These are phyloP conservation scores for Paraplagusia blochii DNA, from an alignment of 2,113 vertebrate genomes.

Conservation along the genomic window DNA sequence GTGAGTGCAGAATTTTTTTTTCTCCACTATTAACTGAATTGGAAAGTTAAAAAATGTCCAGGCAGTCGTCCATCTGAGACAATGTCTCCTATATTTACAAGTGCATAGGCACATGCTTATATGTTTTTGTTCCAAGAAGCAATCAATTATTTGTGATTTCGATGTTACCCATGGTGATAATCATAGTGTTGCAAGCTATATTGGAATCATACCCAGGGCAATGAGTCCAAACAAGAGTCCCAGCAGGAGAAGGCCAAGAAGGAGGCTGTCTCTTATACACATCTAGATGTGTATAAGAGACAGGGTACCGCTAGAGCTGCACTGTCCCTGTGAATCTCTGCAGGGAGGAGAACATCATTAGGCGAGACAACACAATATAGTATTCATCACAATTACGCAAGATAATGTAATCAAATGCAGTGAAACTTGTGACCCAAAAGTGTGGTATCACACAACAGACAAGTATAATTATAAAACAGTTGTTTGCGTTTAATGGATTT, in stretches of 20 bases:
- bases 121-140: too few species aligned
- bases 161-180: not conserved
- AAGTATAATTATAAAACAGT: too few species aligned
- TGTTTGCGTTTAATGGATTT: too few species aligned
- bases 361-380: too few species aligned
- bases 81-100: not conserved
- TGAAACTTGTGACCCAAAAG: too few species aligned
- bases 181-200: not conserved
- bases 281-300: too few species aligned
- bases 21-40: not conserved
- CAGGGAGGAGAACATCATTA: constrained; percentile 3
- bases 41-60: not conserved
- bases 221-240: constrained; percentile 95
- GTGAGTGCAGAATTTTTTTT: not conserved
- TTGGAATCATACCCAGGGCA: constrained; percentile 81
- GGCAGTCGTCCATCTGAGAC: not conserved
- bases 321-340: constrained; percentile 79
- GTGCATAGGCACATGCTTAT: too few species aligned
- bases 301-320: too few species aligned
- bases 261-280: too few species aligned
- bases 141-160: not conserved
- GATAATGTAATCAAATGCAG: not conserved
- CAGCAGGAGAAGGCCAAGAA: constrained; percentile 87
- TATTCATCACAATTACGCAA: too few species aligned
- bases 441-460: too few species aligned